Base-by-base conservation (phyloP, 1,140 invertebrate genomes). In the Hermatobates lingyangjiaoensis region DNA sequence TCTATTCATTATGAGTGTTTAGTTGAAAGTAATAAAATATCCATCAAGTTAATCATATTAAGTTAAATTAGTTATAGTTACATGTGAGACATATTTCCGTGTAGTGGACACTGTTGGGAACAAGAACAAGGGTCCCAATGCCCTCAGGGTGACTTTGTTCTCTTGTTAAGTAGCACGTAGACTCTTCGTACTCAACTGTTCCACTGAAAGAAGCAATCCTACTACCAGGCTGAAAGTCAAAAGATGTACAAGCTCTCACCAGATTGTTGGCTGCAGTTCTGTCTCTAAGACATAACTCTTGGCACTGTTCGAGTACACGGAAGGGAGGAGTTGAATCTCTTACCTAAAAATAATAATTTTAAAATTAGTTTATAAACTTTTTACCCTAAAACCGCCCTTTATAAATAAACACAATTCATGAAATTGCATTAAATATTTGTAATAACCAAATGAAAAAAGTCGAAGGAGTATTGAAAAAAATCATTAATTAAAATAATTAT, bases 181-280 rank as follows among this genome's bases (percentile, higher is more conserved):
- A 89, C 62, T 90, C 85, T 62, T 90, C 87, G 60, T 89, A 91
- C 60, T 89, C 85, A 0, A 82, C 77, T 46, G 78, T 79, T 1
- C 80, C 81, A 49, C 80, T 83, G 61, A 80, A 86, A 0, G 81
- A 82, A 24, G 80, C 80, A 53, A 87, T 83, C 21, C 85, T 71
- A 60, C 77, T 82, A 39, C 87, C 87, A 0, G 87, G 87, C 64
- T 88, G 81, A 61, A 91, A 91, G 66, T 91, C 87, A 52, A 92
- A 88, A 23, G 84, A 88, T 28, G 80, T 80, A 63, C 87, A 91
- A 1, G 79, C 74, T 50, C 82, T 72, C 30, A 83, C 79, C 38
- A 88, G 70, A 60, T 88, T 84, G 62, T 86, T 87, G 2, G 76
- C 73, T 40, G 74, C 73, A 1, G 83, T 82, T 57, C 85, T 72